phyloP scores from a whole-genome alignment of 2,113 vertebrate species.

The Lichenostomus cassidix region DNA sequence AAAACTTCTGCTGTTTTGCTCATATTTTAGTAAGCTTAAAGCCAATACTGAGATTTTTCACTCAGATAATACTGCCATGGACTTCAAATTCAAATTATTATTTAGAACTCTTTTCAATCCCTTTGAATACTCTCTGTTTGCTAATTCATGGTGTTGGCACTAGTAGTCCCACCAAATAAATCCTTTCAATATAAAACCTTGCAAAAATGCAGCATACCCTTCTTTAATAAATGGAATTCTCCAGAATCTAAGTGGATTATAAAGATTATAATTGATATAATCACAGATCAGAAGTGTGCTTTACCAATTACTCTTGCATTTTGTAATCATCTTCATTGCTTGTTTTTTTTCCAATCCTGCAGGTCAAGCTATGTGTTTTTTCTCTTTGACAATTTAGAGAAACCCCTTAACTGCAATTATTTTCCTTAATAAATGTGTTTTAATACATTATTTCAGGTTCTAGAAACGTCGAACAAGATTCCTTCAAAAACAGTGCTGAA shows the following conservation, averaged over 20 bases:
- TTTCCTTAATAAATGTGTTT: background rate
- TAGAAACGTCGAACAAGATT: background rate
- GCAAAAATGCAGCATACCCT: background rate
- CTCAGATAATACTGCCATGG: background rate
- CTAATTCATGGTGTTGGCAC: background rate
- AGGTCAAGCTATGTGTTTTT: background rate
- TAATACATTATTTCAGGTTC: background rate
- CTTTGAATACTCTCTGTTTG: background rate
- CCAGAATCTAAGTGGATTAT: background rate
- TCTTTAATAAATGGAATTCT: background rate
- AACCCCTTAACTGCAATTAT: background rate
- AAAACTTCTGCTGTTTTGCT: background rate
- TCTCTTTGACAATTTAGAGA: background rate
- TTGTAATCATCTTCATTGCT: background rate
- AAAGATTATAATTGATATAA: background rate
- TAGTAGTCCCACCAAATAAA: background rate
- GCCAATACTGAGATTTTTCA: background rate
- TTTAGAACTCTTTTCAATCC: background rate
- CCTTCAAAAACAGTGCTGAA: background rate
- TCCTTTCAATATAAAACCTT: background rate
- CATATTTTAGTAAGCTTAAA: background rate
- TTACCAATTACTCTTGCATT: background rate
- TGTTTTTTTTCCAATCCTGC: background rate
- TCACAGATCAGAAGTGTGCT: background rate
- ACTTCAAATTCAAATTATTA: background rate